Base-by-base conservation (phyloP, 2,113 vertebrate species). In the Axis porcinus region DNA sequence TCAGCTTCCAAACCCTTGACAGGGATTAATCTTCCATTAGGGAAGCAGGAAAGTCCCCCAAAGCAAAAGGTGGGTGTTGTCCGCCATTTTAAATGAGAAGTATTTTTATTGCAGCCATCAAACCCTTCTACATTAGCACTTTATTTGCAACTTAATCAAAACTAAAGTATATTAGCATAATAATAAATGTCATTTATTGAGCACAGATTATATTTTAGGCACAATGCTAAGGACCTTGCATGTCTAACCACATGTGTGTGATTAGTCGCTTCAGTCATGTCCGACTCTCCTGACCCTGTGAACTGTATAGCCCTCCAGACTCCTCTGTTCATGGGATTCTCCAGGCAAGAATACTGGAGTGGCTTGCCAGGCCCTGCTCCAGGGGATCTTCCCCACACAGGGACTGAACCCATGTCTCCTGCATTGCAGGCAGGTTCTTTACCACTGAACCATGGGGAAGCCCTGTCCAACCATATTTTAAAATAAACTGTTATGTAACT, bases 21-120 rank as follows among this genome's bases (percentile, higher is more conserved):
- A 96, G 33, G 84, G 81, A 96, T 92, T 96, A 70, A 98, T 96
- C 90, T 95, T 52, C 81, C 88, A 95, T 97, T 95, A 95, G 45
- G 5, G 92, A 94, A 91, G 58, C 67, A 91, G 54, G n/a, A 92
- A 90, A 67, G 14, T 64, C 40, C 25, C 55, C 5, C 50, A 93
- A 89, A 88, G 74, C 52, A 81, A 94, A 88, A 1, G 7, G 40
- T 58, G 4, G 50, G 6, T 40, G 50, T 12, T 95, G 33, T 86
- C 36, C 0, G 33, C 78, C 83, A 97, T 78, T 89, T 62, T 13
- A 89, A 74, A 33, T 64, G 12, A 92, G 12, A 94, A 2, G 5
- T 60, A 85, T 90, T 93, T 94, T 19, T 52, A 81, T 52, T 81
- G 74, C 4, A n/a, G 7, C 2, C 62, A 67, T 79, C 7, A 30